A percentile compares a stretch with the other conserved stretches of the same genome.
phyloP scores from a whole-genome alignment of 2,113 vertebrate genomes.

The Ptilorrhoa leucosticta region DNA sequence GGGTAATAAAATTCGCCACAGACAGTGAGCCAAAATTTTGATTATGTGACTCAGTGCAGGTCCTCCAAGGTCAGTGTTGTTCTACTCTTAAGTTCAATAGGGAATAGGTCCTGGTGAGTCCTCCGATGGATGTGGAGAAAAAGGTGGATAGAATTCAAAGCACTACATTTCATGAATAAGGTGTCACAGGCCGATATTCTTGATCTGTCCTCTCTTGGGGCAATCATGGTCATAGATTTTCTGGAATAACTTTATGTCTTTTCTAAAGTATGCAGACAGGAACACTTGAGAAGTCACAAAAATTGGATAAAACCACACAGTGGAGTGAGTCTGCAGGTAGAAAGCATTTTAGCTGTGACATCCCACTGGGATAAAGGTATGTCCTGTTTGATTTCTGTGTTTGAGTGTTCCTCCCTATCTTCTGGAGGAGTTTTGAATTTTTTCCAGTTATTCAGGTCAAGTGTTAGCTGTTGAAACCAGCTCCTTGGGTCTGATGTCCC shows the following conservation, averaged over 20 bases:
- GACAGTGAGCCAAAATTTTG: neutral
- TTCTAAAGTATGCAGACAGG: neutral
- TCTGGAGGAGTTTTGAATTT: neutral
- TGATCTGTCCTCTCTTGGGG: neutral
- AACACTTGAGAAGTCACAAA: neutral
- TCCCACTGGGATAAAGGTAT: neutral
- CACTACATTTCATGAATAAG: neutral
- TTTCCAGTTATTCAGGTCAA: neutral
- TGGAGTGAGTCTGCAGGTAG: neutral
- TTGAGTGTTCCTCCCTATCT: neutral
- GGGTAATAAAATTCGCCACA: neutral
- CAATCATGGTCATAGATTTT: neutral
- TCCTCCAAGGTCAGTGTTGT: neutral
- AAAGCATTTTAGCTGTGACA: neutral
- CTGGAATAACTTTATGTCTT: neutral
- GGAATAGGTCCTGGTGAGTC: neutral
- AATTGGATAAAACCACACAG: neutral
- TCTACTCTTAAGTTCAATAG: neutral
- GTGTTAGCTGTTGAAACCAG: neutral
- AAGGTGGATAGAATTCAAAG: neutral
- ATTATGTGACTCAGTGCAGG: neutral
- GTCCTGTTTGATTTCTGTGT: neutral
- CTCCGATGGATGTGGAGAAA: neutral
- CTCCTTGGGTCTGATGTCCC: neutral
- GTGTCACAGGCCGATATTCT: neutral